Conservation (phyloP, 2,888 invertebrate species). For the Nemoura dubitans region DNA sequence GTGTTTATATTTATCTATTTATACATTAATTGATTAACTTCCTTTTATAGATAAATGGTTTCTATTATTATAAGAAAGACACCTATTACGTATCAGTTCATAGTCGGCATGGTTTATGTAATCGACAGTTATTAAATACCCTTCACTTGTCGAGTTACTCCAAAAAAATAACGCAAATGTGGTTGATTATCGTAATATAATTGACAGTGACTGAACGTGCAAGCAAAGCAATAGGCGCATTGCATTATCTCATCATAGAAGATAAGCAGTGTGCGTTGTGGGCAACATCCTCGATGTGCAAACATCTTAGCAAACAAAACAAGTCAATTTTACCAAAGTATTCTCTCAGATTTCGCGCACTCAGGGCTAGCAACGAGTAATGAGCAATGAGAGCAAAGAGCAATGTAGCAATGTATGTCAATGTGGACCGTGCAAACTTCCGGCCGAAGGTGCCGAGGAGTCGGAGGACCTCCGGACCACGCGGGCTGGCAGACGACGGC, state of each 20-base stretch:
- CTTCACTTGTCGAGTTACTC: not conserved
- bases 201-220: no score
- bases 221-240: no score
- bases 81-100: no score
- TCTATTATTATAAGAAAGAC: no score
- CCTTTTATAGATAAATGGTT: no score
- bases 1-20: no score
- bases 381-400: not conserved
- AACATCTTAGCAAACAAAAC: not conserved
- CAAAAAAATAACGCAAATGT: not conserved
- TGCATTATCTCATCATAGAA: no score
- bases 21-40: no score
- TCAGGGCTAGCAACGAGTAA: not conserved
- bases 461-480: no score
- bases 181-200: no score
- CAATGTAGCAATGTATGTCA: not conserved
- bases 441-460: not conserved
- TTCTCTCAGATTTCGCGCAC: no score
- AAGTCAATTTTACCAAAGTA: not conserved
- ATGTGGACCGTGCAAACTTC: not conserved
- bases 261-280: not conserved
- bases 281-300: not conserved
- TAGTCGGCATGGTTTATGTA: not conserved
- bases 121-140: not conserved
- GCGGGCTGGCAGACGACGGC: no score